phyloP scores from a whole-genome alignment of 2,113 vertebrate species.

The Coptodon rendalli region DNA sequence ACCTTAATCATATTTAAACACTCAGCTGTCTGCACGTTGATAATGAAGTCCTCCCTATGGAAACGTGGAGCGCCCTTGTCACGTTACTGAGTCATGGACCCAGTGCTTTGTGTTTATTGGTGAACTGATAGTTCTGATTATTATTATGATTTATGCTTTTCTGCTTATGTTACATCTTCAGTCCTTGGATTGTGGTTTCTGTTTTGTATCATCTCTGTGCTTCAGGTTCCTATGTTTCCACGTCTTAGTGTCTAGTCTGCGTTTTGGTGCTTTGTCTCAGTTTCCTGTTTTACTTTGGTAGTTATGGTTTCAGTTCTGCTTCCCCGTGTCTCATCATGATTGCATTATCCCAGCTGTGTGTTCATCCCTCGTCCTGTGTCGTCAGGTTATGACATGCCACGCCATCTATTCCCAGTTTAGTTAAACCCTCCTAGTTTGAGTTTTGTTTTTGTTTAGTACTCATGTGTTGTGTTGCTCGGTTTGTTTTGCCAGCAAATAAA shows the following conservation, averaged over 20 bases:
- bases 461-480: background rate
- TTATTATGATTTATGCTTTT: background rate
- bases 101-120: background rate
- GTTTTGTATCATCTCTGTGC: background rate
- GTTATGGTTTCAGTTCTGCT: background rate
- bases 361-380: background rate
- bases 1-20: background rate
- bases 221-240: background rate
- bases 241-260: background rate
- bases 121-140: background rate
- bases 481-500: background rate
- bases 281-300: background rate
- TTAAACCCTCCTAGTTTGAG: background rate
- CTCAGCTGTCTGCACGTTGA: background rate
- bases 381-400: rapidly evolving
- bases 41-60: background rate
- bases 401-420: background rate
- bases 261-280: background rate
- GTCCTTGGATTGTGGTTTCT: background rate
- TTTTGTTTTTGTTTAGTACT: background rate
- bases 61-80: rapidly evolving
- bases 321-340: background rate
- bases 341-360: rapidly evolving
- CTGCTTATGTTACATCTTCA: background rate
- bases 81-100: rapidly evolving